Evolutionary conservation across 2,113 vertebrate species (phyloP), one percentile per base, ranked within the genome.

Genomic region (Erythrolamprus reginae): DNA sequence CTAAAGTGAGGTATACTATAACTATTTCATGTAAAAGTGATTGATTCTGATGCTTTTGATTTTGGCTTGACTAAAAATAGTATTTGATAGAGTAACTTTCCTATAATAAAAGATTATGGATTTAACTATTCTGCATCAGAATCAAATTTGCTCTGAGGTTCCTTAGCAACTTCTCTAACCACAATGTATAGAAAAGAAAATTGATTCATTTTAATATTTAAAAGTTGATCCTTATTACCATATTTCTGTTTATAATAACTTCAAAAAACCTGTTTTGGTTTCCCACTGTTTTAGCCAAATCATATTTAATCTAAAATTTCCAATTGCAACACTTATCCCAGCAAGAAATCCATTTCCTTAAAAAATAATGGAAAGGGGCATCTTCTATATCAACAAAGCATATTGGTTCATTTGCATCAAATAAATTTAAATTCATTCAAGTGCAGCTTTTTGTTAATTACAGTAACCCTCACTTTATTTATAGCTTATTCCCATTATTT

Each of bases 241-340:
- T 89, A 93, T 94, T 93, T 95, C 92, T 91, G 93, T 83, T 96
- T 92, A 93, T 93, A 95, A 84, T 82, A 89, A 38, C 9, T 93
- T 21, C 50, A 91, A 85, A 93, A 93, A 89, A 95, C 17, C 86
- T 92, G 50, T 82, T 95, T 89, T 92, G 10, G 58, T 94, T 94
- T 93, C 95, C 94, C 95, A 95, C 91, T 95, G 95, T 88, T 96
- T 95, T 95, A 92, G 93, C 85, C 94, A 94, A 96, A 95, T 94
- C 92, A 89, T 93, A 95, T 96, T 96, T 95, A 93, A 95, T 86
- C 83, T 94, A 90, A 96, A 97, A 96, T 96, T 96, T 96, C 89
- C 92, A 97, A 92, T 93, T 94, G 65, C 77, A 94, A 85, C 92
- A 97, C 94, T 97, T 97, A 97, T 96, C 96, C 95, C 97, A 97